Conservation (phyloP, 37 sponge, comb jelly and placozoan genomes). For the Aphrocallistes beatrix region DNA sequence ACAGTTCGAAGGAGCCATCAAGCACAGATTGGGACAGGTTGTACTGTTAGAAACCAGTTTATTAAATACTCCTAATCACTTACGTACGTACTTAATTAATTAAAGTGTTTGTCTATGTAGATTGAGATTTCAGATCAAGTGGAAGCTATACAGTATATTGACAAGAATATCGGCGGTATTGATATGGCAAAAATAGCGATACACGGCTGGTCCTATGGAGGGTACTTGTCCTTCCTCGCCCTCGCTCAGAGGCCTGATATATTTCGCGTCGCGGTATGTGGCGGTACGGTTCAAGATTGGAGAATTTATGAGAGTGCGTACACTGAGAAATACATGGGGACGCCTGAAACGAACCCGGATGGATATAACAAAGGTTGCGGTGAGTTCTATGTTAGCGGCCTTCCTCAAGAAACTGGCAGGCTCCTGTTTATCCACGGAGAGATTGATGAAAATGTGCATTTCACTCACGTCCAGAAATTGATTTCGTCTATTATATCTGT, state of each 20-base stretch:
- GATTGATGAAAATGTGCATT: constrained; percentile 84
- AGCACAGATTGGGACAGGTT: constrained; percentile 29
- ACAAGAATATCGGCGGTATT: constrained; percentile 28
- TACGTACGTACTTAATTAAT: neutral
- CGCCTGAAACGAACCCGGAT: constrained; percentile 20
- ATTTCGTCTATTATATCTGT: constrained; percentile 29
- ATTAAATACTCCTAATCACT: neutral
- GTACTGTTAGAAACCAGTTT: neutral
- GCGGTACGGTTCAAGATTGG: constrained; percentile 74
- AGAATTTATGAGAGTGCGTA: constrained; percentile 74
- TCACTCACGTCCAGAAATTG: constrained; percentile 58
- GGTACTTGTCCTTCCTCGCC: constrained; percentile 71
- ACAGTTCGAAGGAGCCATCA: constrained; percentile 44
- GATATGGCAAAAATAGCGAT: constrained; percentile 57
- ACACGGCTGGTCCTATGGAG: constrained; percentile 83
- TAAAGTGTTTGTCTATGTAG: constrained; percentile 21
- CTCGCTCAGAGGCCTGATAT: constrained; percentile 62
- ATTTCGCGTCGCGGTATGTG: constrained; percentile 66
- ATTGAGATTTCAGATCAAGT: constrained; percentile 69
- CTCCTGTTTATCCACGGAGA: constrained; percentile 73
- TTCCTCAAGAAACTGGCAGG: constrained; percentile 32
- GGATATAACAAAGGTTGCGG: neutral
- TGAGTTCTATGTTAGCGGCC: neutral
- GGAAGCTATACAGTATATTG: constrained; percentile 41
- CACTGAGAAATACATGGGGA: constrained; percentile 75